Base-by-base conservation (phyloP, 2,113 vertebrate genomes). In the Trinectes maculatus region DNA sequence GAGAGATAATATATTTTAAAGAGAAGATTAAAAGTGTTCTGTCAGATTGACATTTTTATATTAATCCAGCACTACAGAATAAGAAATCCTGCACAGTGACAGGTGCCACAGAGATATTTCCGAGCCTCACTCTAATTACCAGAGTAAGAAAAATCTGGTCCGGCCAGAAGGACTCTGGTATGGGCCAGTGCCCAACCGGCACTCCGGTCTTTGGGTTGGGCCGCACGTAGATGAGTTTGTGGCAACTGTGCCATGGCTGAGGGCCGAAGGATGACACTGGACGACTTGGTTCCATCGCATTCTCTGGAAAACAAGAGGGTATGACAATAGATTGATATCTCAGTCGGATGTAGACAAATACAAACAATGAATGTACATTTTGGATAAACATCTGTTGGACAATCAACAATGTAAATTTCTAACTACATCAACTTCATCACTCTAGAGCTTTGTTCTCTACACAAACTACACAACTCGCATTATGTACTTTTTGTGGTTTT, bases 161-260 rank as follows among this genome's bases (percentile, higher is more conserved):
- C 24, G 97, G 97, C 97, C 97, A 99, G 80, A 99, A 98, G 47
- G 96, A 96, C 80, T 99, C 97, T 36, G 97, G 96, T 77, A 98
- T 95, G 68, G 97, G 97, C 97, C 97, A 99, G 46, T 99, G 97
- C 46, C 97, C 96, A 59, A 99, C 93, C 57, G 97, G 97, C 75
- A 99, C 96, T 4, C 97, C 97, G 0, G 97, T 98, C 93, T 99
- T 99, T 65, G 95, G 97, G 82, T 99, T 99, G 13, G 97, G 96
- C 65, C 96, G 93, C 54, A 99, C 96, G 52, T 99, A 99, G 81
- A 99, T 98, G 71, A 99, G 96, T 86, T 96, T 98, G 86, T 97
- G 96, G 90, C 97, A 98, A 80, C 94, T 97, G 87, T 99, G 96
- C 97, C 97, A 99, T 46, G 94, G 93, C 42, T 98, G 96, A 1